A percentile compares a stretch with the other conserved stretches of the same genome.
These are phyloP conservation scores for Sitobion miscanthi DNA, from an alignment of 1,140 invertebrate genomes.

Conservation along the genomic window DNA sequence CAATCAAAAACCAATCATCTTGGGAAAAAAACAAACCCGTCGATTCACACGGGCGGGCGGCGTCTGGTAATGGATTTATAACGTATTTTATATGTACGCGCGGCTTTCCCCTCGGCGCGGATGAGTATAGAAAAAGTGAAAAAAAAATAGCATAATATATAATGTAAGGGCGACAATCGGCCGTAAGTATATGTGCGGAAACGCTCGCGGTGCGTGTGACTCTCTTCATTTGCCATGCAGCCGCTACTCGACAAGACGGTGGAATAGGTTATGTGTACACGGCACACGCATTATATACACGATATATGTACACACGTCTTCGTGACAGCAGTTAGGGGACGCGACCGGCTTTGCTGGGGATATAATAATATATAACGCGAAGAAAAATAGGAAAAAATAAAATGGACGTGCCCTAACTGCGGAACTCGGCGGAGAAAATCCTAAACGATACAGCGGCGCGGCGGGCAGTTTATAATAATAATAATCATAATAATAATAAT, in stretches of 20 bases:
- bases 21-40: slow-evolving; percentile 50
- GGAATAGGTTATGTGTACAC: not conserved
- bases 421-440: not conserved
- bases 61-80: slow-evolving; percentile 55
- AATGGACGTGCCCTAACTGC: not conserved
- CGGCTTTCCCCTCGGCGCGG: slow-evolving; percentile 28
- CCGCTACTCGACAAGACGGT: not conserved
- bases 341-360: not conserved
- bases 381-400: slow-evolving; percentile 33
- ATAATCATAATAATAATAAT: not conserved
- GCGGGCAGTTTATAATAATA: not conserved
- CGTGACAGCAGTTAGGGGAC: not conserved
- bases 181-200: not conserved
- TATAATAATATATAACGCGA: slow-evolving; percentile 15
- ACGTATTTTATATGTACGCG: slow-evolving; percentile 45
- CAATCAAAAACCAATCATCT: slow-evolving; percentile 56
- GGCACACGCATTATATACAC: not conserved
- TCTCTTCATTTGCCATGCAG: slow-evolving; percentile 54
- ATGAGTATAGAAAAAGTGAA: not conserved
- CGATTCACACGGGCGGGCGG: slow-evolving; percentile 30
- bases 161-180: slow-evolving; percentile 43
- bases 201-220: not conserved
- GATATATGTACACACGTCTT: not conserved
- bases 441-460: slow-evolving; percentile 6
- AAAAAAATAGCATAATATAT: slow-evolving; percentile 12